phyloP scores from a whole-genome alignment of 1,140 invertebrate genomes.

The Nixonia krombeini region DNA sequence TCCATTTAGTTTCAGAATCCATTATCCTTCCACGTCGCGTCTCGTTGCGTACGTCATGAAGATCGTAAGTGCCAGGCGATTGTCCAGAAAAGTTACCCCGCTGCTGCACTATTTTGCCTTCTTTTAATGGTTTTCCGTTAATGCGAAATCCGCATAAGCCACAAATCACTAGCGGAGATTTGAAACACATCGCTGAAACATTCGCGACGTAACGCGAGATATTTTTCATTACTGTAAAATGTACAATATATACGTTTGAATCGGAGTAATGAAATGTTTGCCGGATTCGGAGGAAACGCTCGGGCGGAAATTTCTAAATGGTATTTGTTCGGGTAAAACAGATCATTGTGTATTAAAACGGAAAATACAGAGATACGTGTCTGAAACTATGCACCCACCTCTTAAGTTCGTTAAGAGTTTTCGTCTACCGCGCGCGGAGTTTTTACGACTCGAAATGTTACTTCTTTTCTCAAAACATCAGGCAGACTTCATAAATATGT shows the following conservation, averaged over 20 bases:
- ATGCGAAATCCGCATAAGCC: conserved; percentile 22
- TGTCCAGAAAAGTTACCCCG: conserved; percentile 44
- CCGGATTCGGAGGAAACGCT: too few relatives aligned
- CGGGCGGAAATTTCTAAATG: too few relatives aligned
- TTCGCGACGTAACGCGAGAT: too few relatives aligned
- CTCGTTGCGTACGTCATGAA: conserved; percentile 45
- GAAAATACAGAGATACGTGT: background rate
- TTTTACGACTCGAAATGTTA: conserved; percentile 6
- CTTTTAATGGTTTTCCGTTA: conserved; percentile 30
- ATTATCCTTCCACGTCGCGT: conserved; percentile 59
- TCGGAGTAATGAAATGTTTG: too few relatives aligned
- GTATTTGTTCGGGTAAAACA: background rate
- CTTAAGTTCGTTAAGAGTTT: conserved; percentile 7
- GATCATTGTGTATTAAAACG: background rate
- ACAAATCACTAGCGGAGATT: background rate
- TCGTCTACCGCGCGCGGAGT: conserved; percentile 2
- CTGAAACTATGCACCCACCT: background rate
- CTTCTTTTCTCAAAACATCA: background rate
- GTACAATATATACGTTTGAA: too few relatives aligned
- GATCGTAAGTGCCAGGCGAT: conserved; percentile 12
- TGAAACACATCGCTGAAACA: too few relatives aligned
- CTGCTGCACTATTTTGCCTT: conserved; percentile 35
- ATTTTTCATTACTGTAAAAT: too few relatives aligned
- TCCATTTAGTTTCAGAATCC: conserved; percentile 66
- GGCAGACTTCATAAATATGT: conserved; percentile 5